A percentile compares a stretch with the other conserved stretches of the same genome.
Conservation (phyloP, 2,797 vertebrate genomes). For the Tenualosa thibaudeaui region DNA sequence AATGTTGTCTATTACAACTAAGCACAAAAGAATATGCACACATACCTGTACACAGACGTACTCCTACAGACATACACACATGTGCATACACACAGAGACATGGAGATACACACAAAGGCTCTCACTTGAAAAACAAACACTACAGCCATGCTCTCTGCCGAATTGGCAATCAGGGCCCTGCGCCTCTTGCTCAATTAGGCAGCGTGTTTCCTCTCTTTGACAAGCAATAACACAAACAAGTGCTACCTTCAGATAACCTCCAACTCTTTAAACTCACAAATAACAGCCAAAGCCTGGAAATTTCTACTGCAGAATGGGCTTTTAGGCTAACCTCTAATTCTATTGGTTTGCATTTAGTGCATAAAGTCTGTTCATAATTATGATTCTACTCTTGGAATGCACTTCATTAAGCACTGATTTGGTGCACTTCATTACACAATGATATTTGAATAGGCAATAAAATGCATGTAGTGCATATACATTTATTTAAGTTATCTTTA, state of each 20-base stretch:
- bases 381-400: not conserved
- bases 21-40: not conserved
- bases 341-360: not conserved
- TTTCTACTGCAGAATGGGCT: not conserved
- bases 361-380: not conserved
- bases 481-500: not conserved
- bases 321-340: not conserved
- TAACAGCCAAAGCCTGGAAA: slow-evolving; percentile 5
- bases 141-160: not conserved
- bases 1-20: not conserved
- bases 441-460: not conserved
- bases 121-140: not conserved
- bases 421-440: not conserved
- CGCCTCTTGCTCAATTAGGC: slow-evolving; percentile 9
- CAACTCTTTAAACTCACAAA: slow-evolving; percentile 19
- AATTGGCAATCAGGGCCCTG: slow-evolving; percentile 25
- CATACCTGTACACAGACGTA: not conserved
- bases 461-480: not conserved
- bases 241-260: slow-evolving; percentile 45
- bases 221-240: slow-evolving; percentile 33
- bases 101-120: slow-evolving; percentile 1
- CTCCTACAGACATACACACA: not conserved
- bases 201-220: slow-evolving; percentile 32
- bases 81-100: not conserved
- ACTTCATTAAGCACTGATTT: not conserved